These are phyloP conservation scores for Stichodactyla mertensii DNA, from an alignment of 64 coral and sea anemone species.

Conservation along the genomic window DNA sequence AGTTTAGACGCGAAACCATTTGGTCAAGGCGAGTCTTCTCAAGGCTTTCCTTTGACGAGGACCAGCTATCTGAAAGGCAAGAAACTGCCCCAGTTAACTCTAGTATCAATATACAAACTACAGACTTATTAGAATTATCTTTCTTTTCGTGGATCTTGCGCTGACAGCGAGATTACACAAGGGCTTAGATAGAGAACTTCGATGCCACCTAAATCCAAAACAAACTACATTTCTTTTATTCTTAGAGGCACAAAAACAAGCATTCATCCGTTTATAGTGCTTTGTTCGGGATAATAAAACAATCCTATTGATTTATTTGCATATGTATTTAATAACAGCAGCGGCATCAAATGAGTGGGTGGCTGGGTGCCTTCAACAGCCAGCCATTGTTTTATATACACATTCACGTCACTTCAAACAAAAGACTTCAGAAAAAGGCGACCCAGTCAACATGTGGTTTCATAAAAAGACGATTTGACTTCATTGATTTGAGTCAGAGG, in stretches of 20 bases:
- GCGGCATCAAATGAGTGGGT: neutral
- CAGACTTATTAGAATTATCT: neutral
- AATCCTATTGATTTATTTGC: neutral
- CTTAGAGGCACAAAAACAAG: neutral
- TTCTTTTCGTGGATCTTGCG: neutral
- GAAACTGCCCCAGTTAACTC: neutral
- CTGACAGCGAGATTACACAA: neutral
- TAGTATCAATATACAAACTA: neutral
- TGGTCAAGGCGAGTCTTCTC: neutral
- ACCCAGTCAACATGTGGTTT: neutral
- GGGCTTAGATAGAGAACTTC: neutral
- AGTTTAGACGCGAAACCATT: neutral
- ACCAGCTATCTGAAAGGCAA: neutral
- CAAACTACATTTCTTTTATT: neutral
- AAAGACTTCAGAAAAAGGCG: neutral
- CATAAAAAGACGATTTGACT: neutral
- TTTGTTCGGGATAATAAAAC: neutral
- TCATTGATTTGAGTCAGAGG: neutral
- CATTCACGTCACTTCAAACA: neutral
- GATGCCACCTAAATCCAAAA: neutral
- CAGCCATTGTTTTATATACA: neutral
- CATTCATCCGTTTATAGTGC: conserved; percentile 1
- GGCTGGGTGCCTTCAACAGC: neutral
- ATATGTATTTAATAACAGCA: neutral
- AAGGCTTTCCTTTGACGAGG: neutral